Evolutionary conservation across 2,888 invertebrate genomes (phyloP).

Genomic region (Oscheius sp.): DNA sequence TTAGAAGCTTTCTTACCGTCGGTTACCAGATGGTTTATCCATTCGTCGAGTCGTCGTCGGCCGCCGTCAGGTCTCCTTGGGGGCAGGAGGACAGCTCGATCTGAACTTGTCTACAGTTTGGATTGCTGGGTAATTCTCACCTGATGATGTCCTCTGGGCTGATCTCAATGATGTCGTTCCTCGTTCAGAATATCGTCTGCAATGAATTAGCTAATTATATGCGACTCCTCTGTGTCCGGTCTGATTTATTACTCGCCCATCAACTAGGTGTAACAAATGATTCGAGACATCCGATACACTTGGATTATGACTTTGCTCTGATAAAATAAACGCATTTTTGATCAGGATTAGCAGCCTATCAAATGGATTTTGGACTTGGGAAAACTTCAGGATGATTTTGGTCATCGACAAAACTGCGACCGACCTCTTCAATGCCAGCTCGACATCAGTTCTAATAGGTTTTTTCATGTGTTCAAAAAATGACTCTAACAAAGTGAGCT

Average conservation of each 20-base stretch:
- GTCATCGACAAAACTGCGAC: too few species aligned
- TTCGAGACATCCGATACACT: too few species aligned
- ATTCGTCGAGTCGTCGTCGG: slow-evolving; percentile 25
- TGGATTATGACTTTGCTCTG: too few species aligned
- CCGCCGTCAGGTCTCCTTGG: slow-evolving; percentile 6
- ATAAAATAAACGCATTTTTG: too few species aligned
- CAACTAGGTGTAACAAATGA: too few species aligned
- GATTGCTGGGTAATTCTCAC: not conserved
- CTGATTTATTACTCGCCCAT: not conserved
- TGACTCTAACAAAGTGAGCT: too few species aligned
- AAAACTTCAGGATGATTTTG: too few species aligned
- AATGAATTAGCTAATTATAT: not conserved
- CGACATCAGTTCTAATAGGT: too few species aligned
- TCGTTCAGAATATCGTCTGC: slow-evolving; percentile 23
- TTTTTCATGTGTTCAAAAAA: too few species aligned
- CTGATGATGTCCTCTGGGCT: slow-evolving; percentile 10
- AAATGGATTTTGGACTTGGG: too few species aligned
- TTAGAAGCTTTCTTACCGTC: slow-evolving; percentile 7
- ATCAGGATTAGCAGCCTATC: too few species aligned
- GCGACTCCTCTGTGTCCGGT: not conserved
- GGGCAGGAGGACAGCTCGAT: slow-evolving; percentile 1
- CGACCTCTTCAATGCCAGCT: too few species aligned
- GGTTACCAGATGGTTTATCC: slow-evolving; percentile 26
- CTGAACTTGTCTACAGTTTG: not conserved
- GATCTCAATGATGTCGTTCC: slow-evolving; percentile 6